Evolutionary conservation across 64 coral and sea anemone genomes (phyloP).

Genomic region (Pachyseris speciosa): DNA sequence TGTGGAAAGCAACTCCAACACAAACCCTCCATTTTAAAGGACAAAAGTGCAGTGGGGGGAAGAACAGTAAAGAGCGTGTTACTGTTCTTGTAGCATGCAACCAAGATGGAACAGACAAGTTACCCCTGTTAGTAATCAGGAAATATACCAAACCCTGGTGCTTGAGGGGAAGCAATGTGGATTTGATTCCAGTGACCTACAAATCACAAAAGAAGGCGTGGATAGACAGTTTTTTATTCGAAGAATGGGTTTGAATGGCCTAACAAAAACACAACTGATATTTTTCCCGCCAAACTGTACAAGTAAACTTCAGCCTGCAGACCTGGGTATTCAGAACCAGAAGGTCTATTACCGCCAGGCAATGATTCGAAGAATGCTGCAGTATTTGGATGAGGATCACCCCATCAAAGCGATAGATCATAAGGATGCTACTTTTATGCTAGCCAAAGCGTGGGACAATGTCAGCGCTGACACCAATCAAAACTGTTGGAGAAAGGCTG

Average conservation of each 20-base stretch:
- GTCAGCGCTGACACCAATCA: not conserved
- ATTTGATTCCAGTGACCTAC: slow-evolving; percentile 28
- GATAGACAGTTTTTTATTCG: slow-evolving; percentile 38
- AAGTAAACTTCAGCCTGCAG: slow-evolving; percentile 9
- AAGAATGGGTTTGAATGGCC: slow-evolving; percentile 39
- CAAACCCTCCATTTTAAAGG: slow-evolving; percentile 52
- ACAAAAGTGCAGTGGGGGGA: slow-evolving; percentile 38
- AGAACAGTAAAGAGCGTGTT: slow-evolving; percentile 29
- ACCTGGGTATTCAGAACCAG: slow-evolving; percentile 46
- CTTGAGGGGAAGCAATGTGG: slow-evolving; percentile 32
- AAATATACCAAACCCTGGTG: slow-evolving; percentile 41
- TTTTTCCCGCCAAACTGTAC: slow-evolving; percentile 31
- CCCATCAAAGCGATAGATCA: not conserved
- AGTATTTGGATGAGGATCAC: slow-evolving; percentile 28
- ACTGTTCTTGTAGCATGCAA: slow-evolving; percentile 49
- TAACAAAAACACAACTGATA: slow-evolving; percentile 54
- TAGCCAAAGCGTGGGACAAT: slow-evolving; percentile 47
- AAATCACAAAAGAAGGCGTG: slow-evolving; percentile 58
- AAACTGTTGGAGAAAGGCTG: slow-evolving; percentile 53
- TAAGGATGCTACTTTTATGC: slow-evolving; percentile 39
- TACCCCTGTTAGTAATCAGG: slow-evolving; percentile 46
- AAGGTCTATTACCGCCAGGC: slow-evolving; percentile 20
- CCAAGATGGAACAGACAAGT: slow-evolving; percentile 60
- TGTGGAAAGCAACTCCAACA: slow-evolving; percentile 45
- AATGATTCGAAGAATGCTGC: slow-evolving; percentile 45